Conservation (phyloP, 2,888 invertebrate genomes). For the Hemaris fuciformis region DNA sequence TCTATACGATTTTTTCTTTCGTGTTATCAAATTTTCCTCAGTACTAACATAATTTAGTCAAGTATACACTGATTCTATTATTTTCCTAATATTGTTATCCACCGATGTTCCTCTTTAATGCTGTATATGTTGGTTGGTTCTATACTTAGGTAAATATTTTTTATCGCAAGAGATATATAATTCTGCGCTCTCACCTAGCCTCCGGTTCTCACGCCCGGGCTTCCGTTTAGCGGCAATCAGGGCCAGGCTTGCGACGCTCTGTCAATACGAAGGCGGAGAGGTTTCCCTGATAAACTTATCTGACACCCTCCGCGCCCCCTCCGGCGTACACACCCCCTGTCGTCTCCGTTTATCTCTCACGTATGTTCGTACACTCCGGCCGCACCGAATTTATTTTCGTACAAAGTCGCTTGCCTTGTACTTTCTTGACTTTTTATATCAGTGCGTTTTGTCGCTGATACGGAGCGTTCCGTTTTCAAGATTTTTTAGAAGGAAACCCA, state of each 20-base stretch:
- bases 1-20: constrained; percentile 39
- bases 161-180: constrained; percentile 54
- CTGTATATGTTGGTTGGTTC: neutral
- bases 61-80: neutral
- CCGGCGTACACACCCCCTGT: constrained; percentile 42
- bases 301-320: constrained; percentile 46
- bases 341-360: constrained; percentile 73
- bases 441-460: constrained; percentile 34
- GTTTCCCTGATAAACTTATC: constrained; percentile 80
- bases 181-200: constrained; percentile 59
- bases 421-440: constrained; percentile 50
- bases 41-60: constrained; percentile 13
- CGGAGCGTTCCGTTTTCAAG: constrained; percentile 17
- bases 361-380: constrained; percentile 58
- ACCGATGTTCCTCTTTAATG: neutral
- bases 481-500: constrained; percentile 22
- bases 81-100: neutral
- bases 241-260: constrained; percentile 73
- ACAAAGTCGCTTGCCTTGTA: constrained; percentile 47
- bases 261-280: constrained; percentile 78
- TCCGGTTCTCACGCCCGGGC: constrained; percentile 64
- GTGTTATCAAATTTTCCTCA: constrained; percentile 23
- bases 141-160: constrained; percentile 34
- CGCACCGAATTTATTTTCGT: constrained; percentile 54
- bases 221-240: constrained; percentile 78